Evolutionary conservation across 1,140 invertebrate genomes (phyloP), one percentile per base, ranked within the genome.

Genomic region (Panulirus ornatus): DNA sequence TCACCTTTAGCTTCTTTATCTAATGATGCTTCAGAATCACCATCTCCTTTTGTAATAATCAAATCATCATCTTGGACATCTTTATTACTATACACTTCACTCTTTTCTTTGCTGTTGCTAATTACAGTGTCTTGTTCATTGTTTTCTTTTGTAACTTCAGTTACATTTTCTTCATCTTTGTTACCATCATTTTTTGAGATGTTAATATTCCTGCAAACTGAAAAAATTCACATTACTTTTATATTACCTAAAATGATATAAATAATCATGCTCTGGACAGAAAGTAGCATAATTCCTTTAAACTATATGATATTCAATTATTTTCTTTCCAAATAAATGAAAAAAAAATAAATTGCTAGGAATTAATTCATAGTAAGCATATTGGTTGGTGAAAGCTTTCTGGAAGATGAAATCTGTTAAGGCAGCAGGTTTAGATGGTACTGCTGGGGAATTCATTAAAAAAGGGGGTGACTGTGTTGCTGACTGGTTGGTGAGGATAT

Each of bases 201-300:
- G n/a, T 63, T 63, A 54, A 14, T 54, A 54, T 16, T 54, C n/a
- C 51, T 54, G 71, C 14, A 42, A 40, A 27, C 71, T 42, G 58
- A 54, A 38, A 1, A 38, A 82, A 82, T n/a, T 36, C 34, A 22
- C 47, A 82, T 54, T 81, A 81, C 16, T 54, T 81, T 47, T 58
- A n/a, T 34, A 44, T 40, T 84, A 27, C 36, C 2, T 44, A 8
- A 47, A 27, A 71, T 14, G 22, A 22, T 75, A 75, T 30, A 36
- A 75, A 19, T 75, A 14, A 34, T 38, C 27, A 2, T 38, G 14
- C n/a, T n/a, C n/a, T n/a, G n/a, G n/a, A n/a, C n/a, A n/a, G n/a
- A n/a, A n/a, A n/a, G n/a, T n/a, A n/a, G n/a, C n/a, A n/a, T n/a
- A n/a, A n/a, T n/a, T n/a, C n/a, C n/a, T n/a, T n/a, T n/a, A n/a